phyloP scores from a whole-genome alignment of 2,888 invertebrate species.

The Xanthorhoe designata region DNA sequence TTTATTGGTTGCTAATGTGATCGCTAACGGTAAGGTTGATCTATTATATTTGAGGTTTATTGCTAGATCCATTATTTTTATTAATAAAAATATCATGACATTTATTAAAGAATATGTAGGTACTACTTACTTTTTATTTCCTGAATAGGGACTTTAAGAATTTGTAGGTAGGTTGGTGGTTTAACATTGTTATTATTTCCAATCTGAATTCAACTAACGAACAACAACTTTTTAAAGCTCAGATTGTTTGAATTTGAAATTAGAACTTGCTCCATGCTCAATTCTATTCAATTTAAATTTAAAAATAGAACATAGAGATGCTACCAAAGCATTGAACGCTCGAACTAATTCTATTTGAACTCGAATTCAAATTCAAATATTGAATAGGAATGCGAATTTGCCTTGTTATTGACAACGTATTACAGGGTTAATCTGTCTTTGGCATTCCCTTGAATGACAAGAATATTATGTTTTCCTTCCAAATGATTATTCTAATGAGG shows the following conservation, averaged over 20 bases:
- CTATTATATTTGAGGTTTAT: constrained; percentile 30
- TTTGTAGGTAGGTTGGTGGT: not conserved
- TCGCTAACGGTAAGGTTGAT: constrained; percentile 37
- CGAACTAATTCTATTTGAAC: no score
- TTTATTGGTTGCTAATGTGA: constrained; percentile 66
- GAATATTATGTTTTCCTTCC: no score
- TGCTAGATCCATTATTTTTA: constrained; percentile 17
- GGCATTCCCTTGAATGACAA: no score
- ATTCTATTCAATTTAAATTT: not conserved
- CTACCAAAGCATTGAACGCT: no score
- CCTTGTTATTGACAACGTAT: not conserved
- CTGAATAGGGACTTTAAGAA: not conserved
- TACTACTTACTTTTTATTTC: not conserved
- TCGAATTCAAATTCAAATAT: no score
- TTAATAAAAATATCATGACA: not conserved
- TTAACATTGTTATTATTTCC: not conserved
- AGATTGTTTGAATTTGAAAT: not conserved
- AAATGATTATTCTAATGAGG: no score
- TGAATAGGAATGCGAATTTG: not conserved
- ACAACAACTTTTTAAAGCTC: not conserved
- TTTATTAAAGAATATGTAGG: no score
- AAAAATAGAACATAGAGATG: not conserved
- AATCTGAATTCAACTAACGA: not conserved
- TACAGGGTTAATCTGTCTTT: no score
- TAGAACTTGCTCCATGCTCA: not conserved